Percentiles rank a stretch among this genome's conserved stretches.
These are phyloP conservation scores for Pseudobourletiella spinata DNA, from an alignment of 1,140 invertebrate species.

Conservation along the genomic window DNA sequence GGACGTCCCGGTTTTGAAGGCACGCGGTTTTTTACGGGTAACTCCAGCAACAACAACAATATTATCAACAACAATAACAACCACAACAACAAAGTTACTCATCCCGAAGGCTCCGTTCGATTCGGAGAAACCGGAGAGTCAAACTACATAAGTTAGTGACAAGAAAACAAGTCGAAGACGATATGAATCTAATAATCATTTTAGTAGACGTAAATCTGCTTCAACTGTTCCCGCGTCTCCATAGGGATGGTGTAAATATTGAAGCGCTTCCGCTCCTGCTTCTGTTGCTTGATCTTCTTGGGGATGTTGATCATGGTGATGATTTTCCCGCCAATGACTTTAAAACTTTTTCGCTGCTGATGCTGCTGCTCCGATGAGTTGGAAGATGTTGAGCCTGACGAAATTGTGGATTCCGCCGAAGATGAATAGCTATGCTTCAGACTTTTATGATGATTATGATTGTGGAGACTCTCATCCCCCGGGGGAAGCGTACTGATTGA, in stretches of 20 bases:
- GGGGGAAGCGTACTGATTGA: neutral
- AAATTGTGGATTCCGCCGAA: neutral
- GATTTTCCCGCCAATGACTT: slow-evolving; percentile 1
- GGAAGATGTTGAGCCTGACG: neutral
- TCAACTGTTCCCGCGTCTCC: slow-evolving; percentile 73
- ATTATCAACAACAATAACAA: too few relatives aligned
- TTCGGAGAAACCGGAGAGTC: too few relatives aligned
- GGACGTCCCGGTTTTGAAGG: too few relatives aligned
- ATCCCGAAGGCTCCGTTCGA: too few relatives aligned
- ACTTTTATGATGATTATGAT: neutral
- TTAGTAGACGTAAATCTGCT: slow-evolving; percentile 78
- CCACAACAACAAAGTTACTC: too few relatives aligned
- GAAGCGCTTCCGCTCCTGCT: slow-evolving; percentile 27
- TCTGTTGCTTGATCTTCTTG: slow-evolving; percentile 22
- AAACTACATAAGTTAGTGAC: too few relatives aligned
- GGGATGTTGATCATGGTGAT: slow-evolving; percentile 27
- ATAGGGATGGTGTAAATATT: slow-evolving; percentile 71
- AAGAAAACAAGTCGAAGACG: too few relatives aligned
- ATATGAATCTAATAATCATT: too few relatives aligned
- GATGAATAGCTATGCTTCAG: neutral
- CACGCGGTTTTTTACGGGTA: too few relatives aligned
- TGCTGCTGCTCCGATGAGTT: neutral
- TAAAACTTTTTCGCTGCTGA: neutral
- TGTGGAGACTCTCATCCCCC: neutral
- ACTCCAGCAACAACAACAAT: too few relatives aligned